Percentiles rank a stretch among this genome's conserved stretches.
Evolutionary conservation across 92 coral and sea anemone species (phyloP).

Genomic region (Hydrozoanthus gracilis): DNA sequence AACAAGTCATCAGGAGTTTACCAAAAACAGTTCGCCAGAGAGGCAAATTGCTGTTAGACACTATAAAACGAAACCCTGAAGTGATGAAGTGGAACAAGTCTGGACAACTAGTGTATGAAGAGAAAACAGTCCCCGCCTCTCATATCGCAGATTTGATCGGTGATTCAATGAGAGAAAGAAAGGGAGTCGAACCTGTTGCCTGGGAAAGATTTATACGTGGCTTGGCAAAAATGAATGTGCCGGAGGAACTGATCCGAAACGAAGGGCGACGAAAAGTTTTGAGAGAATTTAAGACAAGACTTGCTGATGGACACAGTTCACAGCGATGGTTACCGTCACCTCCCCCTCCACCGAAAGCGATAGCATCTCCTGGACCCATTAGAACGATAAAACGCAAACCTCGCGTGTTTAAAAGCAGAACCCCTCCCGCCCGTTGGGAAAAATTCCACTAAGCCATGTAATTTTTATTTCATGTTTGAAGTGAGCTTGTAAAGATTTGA

Average conservation of each 20-base stretch:
- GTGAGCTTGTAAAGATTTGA: too few relatives aligned
- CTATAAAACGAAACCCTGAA: slow-evolving; percentile 48
- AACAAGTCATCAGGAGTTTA: slow-evolving; percentile 29
- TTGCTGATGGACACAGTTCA: too few relatives aligned
- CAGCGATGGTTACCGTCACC: too few relatives aligned
- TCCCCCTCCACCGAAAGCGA: too few relatives aligned
- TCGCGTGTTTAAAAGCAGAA: too few relatives aligned
- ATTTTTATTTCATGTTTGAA: too few relatives aligned
- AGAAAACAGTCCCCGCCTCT: slow-evolving; percentile 51
- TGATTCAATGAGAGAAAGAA: slow-evolving; percentile 48
- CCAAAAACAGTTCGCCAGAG: slow-evolving; percentile 17
- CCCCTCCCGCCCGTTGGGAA: too few relatives aligned
- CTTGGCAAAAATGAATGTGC: slow-evolving; percentile 33
- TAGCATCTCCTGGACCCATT: too few relatives aligned
- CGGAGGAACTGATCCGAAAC: slow-evolving; percentile 50
- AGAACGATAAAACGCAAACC: too few relatives aligned
- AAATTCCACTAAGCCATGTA: too few relatives aligned
- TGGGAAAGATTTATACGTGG: slow-evolving; percentile 44
- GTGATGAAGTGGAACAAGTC: slow-evolving; percentile 46
- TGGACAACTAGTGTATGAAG: slow-evolving; percentile 52
- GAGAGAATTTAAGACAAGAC: slow-evolving; percentile 37
- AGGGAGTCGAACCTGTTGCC: slow-evolving; percentile 48
- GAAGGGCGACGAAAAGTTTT: slow-evolving; percentile 24
- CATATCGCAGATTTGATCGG: slow-evolving; percentile 63
- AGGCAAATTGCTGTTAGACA: slow-evolving; percentile 39